Conservation (phyloP, 23 tunicate genomes). For the Diplosoma virens region DNA sequence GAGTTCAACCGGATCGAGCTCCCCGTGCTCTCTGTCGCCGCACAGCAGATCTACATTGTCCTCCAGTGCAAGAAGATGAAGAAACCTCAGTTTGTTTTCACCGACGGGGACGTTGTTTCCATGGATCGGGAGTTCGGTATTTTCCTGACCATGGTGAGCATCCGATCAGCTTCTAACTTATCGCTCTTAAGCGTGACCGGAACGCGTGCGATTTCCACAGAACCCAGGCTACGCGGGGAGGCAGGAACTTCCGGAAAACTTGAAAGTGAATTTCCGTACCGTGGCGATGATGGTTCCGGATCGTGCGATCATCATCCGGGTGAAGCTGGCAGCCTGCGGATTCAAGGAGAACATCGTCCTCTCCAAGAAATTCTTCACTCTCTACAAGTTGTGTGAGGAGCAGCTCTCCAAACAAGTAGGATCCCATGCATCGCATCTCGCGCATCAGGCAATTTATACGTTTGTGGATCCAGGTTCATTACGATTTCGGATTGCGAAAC, state of each 20-base stretch:
- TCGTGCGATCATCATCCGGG: slow-evolving; percentile 88
- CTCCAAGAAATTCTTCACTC: slow-evolving; percentile 74
- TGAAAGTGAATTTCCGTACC: slow-evolving; percentile 84
- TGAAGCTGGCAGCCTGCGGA: slow-evolving; percentile 80
- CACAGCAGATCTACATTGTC: slow-evolving; percentile 80
- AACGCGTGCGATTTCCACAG: background rate
- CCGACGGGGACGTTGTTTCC: slow-evolving; percentile 76
- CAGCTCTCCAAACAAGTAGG: slow-evolving; percentile 87
- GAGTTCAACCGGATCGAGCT: slow-evolving; percentile 87
- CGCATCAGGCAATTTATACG: too few species aligned
- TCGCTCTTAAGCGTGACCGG: background rate
- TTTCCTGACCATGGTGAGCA: slow-evolving; percentile 73
- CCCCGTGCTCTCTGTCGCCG: slow-evolving; percentile 87
- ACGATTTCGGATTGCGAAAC: slow-evolving; percentile 88
- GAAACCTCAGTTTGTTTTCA: slow-evolving; percentile 71
- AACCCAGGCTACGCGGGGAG: slow-evolving; percentile 92
- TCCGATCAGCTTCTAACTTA: background rate
- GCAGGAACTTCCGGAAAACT: slow-evolving; percentile 82
- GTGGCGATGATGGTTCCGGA: slow-evolving; percentile 96
- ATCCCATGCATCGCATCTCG: too few species aligned
- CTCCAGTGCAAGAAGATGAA: slow-evolving; percentile 92
- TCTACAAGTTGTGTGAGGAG: slow-evolving; percentile 87
- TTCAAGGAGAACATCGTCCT: slow-evolving; percentile 73
- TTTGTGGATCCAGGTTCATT: slow-evolving; percentile 62
- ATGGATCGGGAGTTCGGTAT: slow-evolving; percentile 85